Evolutionary conservation across 1,140 invertebrate genomes (phyloP), one percentile per base, ranked within the genome.

Genomic region (Calosoma granatense): DNA sequence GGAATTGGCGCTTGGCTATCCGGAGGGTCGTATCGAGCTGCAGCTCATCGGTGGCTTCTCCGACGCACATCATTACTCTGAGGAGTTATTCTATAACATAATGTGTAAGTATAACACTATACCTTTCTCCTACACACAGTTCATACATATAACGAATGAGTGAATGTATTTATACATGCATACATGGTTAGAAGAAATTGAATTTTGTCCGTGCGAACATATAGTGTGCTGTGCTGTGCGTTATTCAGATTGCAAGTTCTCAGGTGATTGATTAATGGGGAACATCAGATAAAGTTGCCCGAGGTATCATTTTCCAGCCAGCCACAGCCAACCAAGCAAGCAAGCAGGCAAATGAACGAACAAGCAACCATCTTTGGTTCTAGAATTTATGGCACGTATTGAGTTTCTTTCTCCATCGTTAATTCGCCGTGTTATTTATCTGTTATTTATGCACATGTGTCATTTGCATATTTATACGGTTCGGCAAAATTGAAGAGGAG

Each of bases 21-120:
- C 87, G 6, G 87, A 90, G 67, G 92, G 91, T 55, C 80, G 91
- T 58, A 76, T 95, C 36, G 90, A 97, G 69, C 76, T 97, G 56
- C 90, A 93, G 66, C 72, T 97, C 36, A 81, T 94, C 60, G 94
- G 94, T 22, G 93, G 92, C 22, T 96, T 92, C 73, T 83, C 84
- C 30, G 93, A 96, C 74, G 80, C 83, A 17, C 79, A 82, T 61
- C 78, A 82, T 57, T 87, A 88, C 65, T 91, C 90, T n/a, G 91
- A 94, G 69, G 86, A 92, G 67, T 77, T 96, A 22, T 92, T 94
- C 67, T 87, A 86, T 64, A 88, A 86, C 74, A 84, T 95, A 64
- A 86, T 97, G 76, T 85, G 92, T 95, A 76, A 85, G 89, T 83
- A 51, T 20, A 14, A 30, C 22, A 20, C 17, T 20, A 12, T 54